phyloP scores from a whole-genome alignment of 2,888 invertebrate species.

The Listrodromus nycthemerus region DNA sequence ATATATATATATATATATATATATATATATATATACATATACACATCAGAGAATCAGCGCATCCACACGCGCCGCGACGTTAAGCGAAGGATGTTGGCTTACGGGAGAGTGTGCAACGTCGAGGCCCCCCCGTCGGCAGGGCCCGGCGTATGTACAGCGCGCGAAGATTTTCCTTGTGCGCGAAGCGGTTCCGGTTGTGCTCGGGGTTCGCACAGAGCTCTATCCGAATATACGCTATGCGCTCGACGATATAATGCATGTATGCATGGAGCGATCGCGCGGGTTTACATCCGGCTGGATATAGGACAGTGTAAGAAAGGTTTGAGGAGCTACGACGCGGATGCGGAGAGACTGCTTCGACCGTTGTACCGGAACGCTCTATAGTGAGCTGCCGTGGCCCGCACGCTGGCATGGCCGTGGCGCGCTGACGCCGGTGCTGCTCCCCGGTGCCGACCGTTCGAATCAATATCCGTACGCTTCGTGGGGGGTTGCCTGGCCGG shows the following conservation, averaged over 20 bases:
- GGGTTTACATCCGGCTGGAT: constrained; percentile 64
- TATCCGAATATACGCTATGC: constrained; percentile 62
- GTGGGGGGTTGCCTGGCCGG: constrained; percentile 47
- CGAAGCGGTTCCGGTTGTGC: too few species aligned
- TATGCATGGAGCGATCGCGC: constrained; percentile 67
- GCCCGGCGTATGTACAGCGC: neutral
- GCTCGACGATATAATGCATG: constrained; percentile 68
- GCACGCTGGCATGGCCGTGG: neutral
- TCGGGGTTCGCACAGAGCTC: constrained; percentile 28
- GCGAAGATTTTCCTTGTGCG: constrained; percentile 21
- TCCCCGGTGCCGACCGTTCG: constrained; percentile 37
- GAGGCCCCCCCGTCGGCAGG: constrained; percentile 20
- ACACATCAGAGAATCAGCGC: too few species aligned
- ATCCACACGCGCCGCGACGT: neutral
- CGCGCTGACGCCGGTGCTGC: constrained; percentile 38
- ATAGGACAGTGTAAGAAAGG: constrained; percentile 54
- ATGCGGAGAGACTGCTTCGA: constrained; percentile 49
- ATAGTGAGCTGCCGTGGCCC: too few species aligned
- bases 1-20: too few species aligned
- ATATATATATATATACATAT: too few species aligned
- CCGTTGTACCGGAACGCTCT: too few species aligned
- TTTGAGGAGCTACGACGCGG: constrained; percentile 48
- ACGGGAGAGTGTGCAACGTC: constrained; percentile 47
- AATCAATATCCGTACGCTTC: constrained; percentile 64
- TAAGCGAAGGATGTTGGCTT: constrained; percentile 31